Evolutionary conservation across 2,113 vertebrate species (phyloP).

Genomic region (Psephotus haematonotus): DNA sequence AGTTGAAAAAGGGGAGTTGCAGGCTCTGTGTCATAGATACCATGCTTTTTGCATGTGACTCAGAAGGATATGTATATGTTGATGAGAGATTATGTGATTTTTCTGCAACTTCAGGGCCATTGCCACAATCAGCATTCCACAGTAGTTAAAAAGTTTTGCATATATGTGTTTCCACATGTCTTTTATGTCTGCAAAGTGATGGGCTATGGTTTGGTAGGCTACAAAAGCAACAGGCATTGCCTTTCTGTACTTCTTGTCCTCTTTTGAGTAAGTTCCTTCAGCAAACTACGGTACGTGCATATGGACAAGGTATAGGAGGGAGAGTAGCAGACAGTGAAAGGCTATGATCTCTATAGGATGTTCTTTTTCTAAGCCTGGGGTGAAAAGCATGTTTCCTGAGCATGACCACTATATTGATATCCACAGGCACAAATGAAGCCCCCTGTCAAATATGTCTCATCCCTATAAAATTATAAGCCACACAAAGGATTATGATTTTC

Average conservation of each 20-base stretch:
- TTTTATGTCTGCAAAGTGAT: background rate
- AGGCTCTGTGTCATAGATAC: background rate
- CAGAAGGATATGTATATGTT: rapidly evolving
- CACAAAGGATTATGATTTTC: background rate
- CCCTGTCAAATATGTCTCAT: background rate
- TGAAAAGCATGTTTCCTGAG: background rate
- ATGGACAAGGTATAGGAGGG: background rate
- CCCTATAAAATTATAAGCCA: background rate
- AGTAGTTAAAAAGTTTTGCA: background rate
- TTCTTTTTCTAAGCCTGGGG: background rate
- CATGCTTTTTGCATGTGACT: background rate
- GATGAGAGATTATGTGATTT: background rate
- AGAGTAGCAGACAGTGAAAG: background rate
- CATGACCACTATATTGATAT: background rate
- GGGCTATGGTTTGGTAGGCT: background rate
- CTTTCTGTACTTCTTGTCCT: background rate
- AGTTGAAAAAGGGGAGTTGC: background rate
- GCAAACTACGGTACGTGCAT: background rate
- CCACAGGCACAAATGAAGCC: background rate
- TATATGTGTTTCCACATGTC: background rate
- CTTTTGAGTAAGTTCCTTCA: background rate
- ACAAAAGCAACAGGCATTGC: background rate
- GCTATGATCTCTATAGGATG: background rate
- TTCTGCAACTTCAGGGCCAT: background rate
- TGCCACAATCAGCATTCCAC: background rate